Evolutionary conservation across 2,888 invertebrate genomes (phyloP).

Genomic region (Resseliella maxima): DNA sequence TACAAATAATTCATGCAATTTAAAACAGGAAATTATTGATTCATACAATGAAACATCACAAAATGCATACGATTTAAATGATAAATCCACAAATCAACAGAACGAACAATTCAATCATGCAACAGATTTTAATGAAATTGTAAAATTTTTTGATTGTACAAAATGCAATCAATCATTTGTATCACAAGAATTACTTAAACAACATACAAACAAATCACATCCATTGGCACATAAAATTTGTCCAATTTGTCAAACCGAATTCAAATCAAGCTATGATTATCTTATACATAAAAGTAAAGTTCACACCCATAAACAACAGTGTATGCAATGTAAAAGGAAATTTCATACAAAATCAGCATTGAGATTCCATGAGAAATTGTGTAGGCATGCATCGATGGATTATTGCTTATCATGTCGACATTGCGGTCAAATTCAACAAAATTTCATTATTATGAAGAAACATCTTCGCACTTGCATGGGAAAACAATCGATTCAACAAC

Average conservation of each 20-base stretch:
- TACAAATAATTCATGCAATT: not conserved
- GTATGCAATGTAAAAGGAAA: not conserved
- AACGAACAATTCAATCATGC: not conserved
- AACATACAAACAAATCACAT: not conserved
- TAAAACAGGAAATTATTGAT: conserved; percentile 20
- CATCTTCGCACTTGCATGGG: not conserved
- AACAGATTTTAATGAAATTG: not conserved
- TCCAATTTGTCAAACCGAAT: not conserved
- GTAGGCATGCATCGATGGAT: not conserved
- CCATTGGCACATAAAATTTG: not conserved
- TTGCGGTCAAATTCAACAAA: not conserved
- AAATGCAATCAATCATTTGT: conserved; percentile 17
- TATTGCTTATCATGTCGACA: conserved; percentile 19
- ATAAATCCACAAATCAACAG: not conserved
- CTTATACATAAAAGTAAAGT: not conserved
- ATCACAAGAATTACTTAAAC: not conserved
- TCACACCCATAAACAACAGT: not conserved
- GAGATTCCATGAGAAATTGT: not conserved
- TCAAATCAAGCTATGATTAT: not conserved
- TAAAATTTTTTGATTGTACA: not conserved
- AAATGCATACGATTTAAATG: not conserved
- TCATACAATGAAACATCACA: not conserved
- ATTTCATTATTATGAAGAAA: not conserved
- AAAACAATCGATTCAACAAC: not conserved
- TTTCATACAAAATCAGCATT: not conserved